Evolutionary conservation across 2,797 vertebrate genomes (phyloP), one percentile per base, ranked within the genome.

Genomic region (Acomys russatus): DNA sequence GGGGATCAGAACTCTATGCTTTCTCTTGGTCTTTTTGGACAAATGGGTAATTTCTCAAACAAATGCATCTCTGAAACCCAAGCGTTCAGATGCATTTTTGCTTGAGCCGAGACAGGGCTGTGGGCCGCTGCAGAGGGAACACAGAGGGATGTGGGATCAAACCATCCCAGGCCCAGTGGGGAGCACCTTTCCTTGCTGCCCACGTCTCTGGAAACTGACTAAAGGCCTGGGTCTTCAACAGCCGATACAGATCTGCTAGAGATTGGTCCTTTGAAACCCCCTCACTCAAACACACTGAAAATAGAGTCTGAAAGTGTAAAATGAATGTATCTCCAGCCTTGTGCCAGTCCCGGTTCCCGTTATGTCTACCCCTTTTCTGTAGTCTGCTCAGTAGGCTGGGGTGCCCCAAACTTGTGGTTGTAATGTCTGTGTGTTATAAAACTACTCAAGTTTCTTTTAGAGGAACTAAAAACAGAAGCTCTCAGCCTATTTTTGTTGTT

Each of bases 41-140:
- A 68, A 22, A 1, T 0, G 44, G 23, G 6, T 9, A 2, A 6
- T n/a, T 70, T 59, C 74, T 94, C 59, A 20, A n/a, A 35, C 49
- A 56, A 4, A 3, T 0, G 7, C 59, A 30, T 0, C 25, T 61
- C 30, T 35, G 35, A 66, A n/a, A 35, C 9, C 38, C 25, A 0
- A 0, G 17, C 0, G 0, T 56, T 35, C 3, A 20, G 79, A 77
- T 44, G 6, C 1, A 0, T n/a, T 23, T n/a, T 11, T 12, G 8
- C 85, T 56, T 9, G 4, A 14, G 56, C 20, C 1, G 17, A 49
- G 30, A 9, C 6, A 8, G n/a, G 66, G 0, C 6, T 22, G 0
- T 0, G 11, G 4, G 20, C 33, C 0, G 0, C 30, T 0, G 1
- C 15, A 3, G 61, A 0, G 2, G 6, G 38, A 0, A 9, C 9